Evolutionary conservation across 2,797 vertebrate genomes (phyloP), one percentile per base, ranked within the genome.

Genomic region (Tachyglossus aculeatus): DNA sequence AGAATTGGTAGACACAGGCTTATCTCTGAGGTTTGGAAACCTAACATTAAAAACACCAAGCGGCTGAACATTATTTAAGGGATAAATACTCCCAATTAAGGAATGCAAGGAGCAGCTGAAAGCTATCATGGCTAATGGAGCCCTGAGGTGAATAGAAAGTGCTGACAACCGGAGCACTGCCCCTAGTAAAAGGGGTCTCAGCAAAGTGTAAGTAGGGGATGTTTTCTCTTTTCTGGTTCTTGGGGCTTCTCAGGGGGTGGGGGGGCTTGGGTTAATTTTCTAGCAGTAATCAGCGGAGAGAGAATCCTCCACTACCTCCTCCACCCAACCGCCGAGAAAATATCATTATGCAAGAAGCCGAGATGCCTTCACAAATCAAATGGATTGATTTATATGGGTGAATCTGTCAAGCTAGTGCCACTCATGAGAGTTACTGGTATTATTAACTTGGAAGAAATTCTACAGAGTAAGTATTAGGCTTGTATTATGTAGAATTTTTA

Each of bases 41-140:
- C 1, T 80, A 83, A 78, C 85, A 44, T 77, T 78, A 56, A 83
- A 83, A 78, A 80, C 76, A 82, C 44, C 51, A 83, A 81, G 78
- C 74, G 85, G 81, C 66, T 39, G 83, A 84, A 79, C 64, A 68
- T 87, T 82, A 60, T 71, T 77, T 76, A 71, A 68, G 61, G 72
- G 79, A 72, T 68, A 63, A n/a, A 63, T 14, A 40, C 52, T 68
- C 31, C 72, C 45, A 39, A 55, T 48, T 58, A 51, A 1, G 58
- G 9, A 44, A 54, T 16, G 25, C 55, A 50, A 53, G 11, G 7
- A 44, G 43, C 64, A 44, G 19, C 6, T 7, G 27, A 47, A n/a
- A 70, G 63, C 44, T 0, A 25, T 1, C 63, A 41, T 0, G 1
- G 38, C 52, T 47, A 67, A 74, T 73, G 4, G 72, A n/a, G 25